These are phyloP conservation scores for Pseudorhiza aurosa DNA, from an alignment of 30 jellyfish, hydroid and myxozoan genomes.

Conservation along the genomic window DNA sequence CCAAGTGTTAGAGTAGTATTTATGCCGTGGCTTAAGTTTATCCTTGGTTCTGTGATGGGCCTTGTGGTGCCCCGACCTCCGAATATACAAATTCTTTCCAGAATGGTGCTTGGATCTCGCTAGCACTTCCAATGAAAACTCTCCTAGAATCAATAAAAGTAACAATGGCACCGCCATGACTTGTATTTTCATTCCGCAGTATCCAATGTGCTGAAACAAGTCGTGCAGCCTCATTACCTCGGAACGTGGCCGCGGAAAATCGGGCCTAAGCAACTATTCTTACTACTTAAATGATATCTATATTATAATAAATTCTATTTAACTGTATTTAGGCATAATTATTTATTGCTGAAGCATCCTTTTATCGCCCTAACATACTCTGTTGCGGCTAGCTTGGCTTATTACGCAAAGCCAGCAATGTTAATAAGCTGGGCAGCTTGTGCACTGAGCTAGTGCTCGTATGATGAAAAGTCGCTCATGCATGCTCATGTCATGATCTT, in stretches of 20 bases:
- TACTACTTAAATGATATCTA: background rate
- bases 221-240: slow-evolving; percentile 14
- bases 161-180: slow-evolving; percentile 30
- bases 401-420: slow-evolving; percentile 58
- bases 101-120: slow-evolving; percentile 59
- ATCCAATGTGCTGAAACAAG: slow-evolving; percentile 25
- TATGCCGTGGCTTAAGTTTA: slow-evolving; percentile 33
- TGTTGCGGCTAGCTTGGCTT: slow-evolving; percentile 53
- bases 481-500: slow-evolving; percentile 56
- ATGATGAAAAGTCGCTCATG: slow-evolving; percentile 15
- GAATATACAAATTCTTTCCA: slow-evolving; percentile 38
- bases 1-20: slow-evolving; percentile 94
- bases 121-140: slow-evolving; percentile 15
- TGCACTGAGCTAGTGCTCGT: slow-evolving; percentile 56
- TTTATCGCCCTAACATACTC: background rate
- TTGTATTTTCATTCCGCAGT: slow-evolving; percentile 14
- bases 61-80: slow-evolving; percentile 40
- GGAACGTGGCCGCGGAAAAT: slow-evolving; percentile 2
- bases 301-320: background rate
- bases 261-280: background rate
- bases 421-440: slow-evolving; percentile 32
- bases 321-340: slow-evolving; percentile 1
- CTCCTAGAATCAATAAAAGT: slow-evolving; percentile 45
- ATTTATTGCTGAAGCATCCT: background rate
- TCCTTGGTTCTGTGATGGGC: slow-evolving; percentile 23